Base-by-base conservation (phyloP, 92 coral and sea anemone genomes). In the Umimayanthus kanabou region DNA sequence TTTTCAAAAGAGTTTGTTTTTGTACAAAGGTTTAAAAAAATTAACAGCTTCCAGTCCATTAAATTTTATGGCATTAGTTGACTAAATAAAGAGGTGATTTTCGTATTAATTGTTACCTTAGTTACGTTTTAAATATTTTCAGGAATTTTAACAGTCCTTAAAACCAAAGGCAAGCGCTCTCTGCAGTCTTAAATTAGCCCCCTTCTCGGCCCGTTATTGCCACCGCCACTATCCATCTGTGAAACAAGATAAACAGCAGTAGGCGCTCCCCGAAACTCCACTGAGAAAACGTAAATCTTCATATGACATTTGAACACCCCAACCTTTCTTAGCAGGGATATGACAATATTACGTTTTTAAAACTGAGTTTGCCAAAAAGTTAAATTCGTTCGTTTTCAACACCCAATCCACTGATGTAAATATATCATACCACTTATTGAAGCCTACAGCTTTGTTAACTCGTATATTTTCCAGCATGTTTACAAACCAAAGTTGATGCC, bases 401-500 rank as follows among this genome's bases (percentile, higher is more conserved):
- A 55, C 23, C 2, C 18, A 80, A 55, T 80, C 71, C 49, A 33
- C 37, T 33, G 37, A 47, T 55, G 50, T 30, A 28, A 80, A 80
- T 57, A 79, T 50, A 25, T n/a, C n/a, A n/a, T 28, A 55, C 47
- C 64, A 53, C 57, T 55, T 80, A 9, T 25, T 9, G 30, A 57
- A 13, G 11, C 10, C 16, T 49, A 25, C 57, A 5, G n/a, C 57
- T 16, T 8, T 76, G 2, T n/a, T 29, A 16, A 23, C 53, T 18
- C 78, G 25, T 1, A 20, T 18, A 57, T 15, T 13, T 33, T 53
- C 71, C 45, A 25, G 67, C 33, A 6, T 2, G 30, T 16, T 80
- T 57, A 25, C 84, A 57, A 30, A 55, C 71, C 84, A 80, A 55
- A 53, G 30, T 55, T 57, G 70, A 55, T 80, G 43, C 16, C 37